Evolutionary conservation across 2,888 invertebrate species (phyloP).

Genomic region (Embidobia sp.): DNA sequence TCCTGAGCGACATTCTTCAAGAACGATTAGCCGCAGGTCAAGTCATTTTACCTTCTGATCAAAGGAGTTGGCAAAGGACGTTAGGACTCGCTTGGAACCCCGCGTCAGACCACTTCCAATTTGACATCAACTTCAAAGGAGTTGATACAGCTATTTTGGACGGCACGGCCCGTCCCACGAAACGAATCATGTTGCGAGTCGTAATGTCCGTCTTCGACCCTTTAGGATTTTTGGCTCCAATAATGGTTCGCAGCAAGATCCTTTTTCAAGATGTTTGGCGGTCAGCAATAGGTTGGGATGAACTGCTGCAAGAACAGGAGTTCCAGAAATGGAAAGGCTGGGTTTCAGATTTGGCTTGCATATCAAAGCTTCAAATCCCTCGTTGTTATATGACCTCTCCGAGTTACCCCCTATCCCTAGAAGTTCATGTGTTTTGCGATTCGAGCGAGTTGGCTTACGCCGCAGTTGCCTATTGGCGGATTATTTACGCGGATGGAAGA

Average conservation of each 20-base stretch:
- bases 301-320: neutral
- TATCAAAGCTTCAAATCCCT: neutral
- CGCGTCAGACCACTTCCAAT: neutral
- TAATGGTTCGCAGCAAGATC: neutral
- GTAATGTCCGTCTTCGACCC: neutral
- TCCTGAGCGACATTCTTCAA: neutral
- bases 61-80: too few relatives aligned
- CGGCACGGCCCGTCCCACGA: neutral
- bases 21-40: neutral
- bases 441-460: slow-evolving; percentile 14
- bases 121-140: neutral
- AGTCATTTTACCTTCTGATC: too few relatives aligned
- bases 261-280: neutral
- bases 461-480: slow-evolving; percentile 6
- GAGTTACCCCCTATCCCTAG: neutral
- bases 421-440: slow-evolving; percentile 18
- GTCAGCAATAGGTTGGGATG: neutral
- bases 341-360: neutral
- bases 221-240: neutral
- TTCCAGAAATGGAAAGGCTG: neutral
- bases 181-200: neutral
- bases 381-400: neutral
- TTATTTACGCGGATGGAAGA: neutral
- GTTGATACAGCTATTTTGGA: neutral
- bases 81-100: neutral